Conservation (phyloP, 2,888 invertebrate genomes). For the Drosophila stalkeri region DNA sequence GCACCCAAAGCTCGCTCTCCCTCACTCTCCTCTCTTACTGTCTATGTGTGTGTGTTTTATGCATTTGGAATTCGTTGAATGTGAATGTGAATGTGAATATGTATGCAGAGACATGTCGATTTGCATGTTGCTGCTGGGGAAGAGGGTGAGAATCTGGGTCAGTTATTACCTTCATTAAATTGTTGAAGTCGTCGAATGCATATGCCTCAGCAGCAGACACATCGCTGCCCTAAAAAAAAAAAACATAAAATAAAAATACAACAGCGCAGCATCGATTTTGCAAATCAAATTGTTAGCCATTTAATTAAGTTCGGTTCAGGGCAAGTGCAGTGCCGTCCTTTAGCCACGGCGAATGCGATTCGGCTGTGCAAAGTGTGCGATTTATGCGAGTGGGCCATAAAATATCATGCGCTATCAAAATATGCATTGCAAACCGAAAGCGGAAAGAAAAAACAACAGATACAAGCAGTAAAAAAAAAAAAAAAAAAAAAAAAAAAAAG, state of each 20-base stretch:
- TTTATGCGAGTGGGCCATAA: constrained; percentile 31
- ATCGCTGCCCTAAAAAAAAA: constrained; percentile 87
- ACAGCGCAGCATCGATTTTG: constrained; percentile 27
- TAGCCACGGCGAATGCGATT: neutral
- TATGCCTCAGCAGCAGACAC: constrained; percentile 87
- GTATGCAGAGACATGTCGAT: constrained; percentile 40
- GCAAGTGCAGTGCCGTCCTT: constrained; percentile 1
- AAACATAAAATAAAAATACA: neutral
- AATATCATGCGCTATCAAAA: constrained; percentile 51
- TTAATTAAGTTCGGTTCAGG: constrained; percentile 21
- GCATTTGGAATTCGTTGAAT: constrained; percentile 59
- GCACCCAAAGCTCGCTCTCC: neutral
- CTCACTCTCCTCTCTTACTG: neutral
- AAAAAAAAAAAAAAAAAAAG: constrained; percentile 1
- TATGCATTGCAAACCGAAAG: constrained; percentile 52
- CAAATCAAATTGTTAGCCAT: constrained; percentile 27
- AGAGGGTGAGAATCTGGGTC: constrained; percentile 61
- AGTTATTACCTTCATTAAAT: constrained; percentile 87
- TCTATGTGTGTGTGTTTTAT: constrained; percentile 30
- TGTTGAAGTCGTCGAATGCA: constrained; percentile 89
- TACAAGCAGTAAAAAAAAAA: neutral
- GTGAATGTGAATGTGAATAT: constrained; percentile 51
- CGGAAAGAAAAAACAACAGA: neutral
- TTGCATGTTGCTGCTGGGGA: constrained; percentile 26
- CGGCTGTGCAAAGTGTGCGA: constrained; percentile 16